These are phyloP conservation scores for Aromia moschata DNA, from an alignment of 2,888 invertebrate species.

Conservation along the genomic window DNA sequence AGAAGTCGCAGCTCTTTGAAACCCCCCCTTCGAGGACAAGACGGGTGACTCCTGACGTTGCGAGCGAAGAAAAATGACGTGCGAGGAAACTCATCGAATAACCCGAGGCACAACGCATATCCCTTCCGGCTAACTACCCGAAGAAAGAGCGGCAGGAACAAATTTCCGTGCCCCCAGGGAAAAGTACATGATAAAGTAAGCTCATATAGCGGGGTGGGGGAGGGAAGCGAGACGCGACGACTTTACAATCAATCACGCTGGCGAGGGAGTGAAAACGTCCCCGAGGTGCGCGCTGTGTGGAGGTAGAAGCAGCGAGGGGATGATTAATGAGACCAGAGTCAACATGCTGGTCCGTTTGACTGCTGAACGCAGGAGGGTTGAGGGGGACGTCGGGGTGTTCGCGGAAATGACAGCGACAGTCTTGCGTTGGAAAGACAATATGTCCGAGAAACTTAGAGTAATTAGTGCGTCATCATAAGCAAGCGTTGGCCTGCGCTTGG, in stretches of 20 bases:
- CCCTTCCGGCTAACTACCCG: constrained; percentile 22
- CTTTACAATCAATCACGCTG: constrained; percentile 44
- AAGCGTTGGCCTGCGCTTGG: too few relatives aligned
- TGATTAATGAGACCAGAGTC: constrained; percentile 50
- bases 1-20: too few relatives aligned
- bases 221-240: constrained; percentile 37
- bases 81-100: too few relatives aligned
- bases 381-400: background rate
- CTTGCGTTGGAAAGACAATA: too few relatives aligned
- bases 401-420: background rate
- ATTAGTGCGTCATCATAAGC: too few relatives aligned
- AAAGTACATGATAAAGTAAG: constrained; percentile 36
- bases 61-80: too few relatives aligned
- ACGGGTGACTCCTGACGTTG: too few relatives aligned
- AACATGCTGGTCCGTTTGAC: constrained; percentile 33
- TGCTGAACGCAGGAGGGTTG: constrained; percentile 19
- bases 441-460: too few relatives aligned
- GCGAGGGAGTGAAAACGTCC: constrained; percentile 42
- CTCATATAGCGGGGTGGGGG: constrained; percentile 35
- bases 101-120: background rate
- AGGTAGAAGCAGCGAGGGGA: constrained; percentile 37
- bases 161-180: constrained; percentile 35
- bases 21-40: too few relatives aligned
- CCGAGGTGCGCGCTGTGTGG: constrained; percentile 38
- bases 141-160: constrained; percentile 32